Base-by-base conservation (phyloP, 2,888 invertebrate genomes). In the Acanthosoma haemorrhoidale region DNA sequence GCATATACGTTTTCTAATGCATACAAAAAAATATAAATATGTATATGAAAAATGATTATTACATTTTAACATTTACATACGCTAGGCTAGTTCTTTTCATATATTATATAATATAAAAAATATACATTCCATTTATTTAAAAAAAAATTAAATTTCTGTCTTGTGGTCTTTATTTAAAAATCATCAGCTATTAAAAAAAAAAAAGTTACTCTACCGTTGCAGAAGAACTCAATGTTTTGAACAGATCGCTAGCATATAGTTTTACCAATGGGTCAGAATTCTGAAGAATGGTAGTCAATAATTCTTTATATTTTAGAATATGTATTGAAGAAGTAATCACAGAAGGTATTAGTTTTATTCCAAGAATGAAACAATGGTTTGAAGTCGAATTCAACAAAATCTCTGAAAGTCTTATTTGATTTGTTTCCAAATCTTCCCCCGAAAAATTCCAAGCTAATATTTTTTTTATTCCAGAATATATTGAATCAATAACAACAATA, bases 271-370 rank as follows among this genome's bases (percentile, higher is more conserved):
- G 41, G 18, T 67, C 67, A 21, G 9, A 18, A 2, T 57, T 57
- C 18, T 51, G 57, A 32, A 57, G 21, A 21, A 51, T 43, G n/a
- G 32, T 32, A 4, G 41, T 21, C 15, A 67, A 21, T 16, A 67
- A 8, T 8, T 67, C 6, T 34, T 67, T 57, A 16, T 67, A 67
- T 34, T 43, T n/a, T n/a, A n/a, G n/a, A n/a, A n/a, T 67, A 29
- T 31, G 13, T 8, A 67, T 34, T 5, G 51, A 51, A 21, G 32
- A 29, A 31, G 43, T 57, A 15, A 67, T 67, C n/a, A 34, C 67
- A 16, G 32, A 51, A n/a, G 67, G 67, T 51, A 67, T 6, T 32
- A 67, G 5, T 41, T 57, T 32, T 21, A 51, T 25, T 8, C 67
- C 67, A 1, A 67, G 43, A 16, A 67, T 25, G n/a, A 43, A 29